Evolutionary conservation across 2,113 vertebrate species (phyloP).

Genomic region (Macrotis lagotis): DNA sequence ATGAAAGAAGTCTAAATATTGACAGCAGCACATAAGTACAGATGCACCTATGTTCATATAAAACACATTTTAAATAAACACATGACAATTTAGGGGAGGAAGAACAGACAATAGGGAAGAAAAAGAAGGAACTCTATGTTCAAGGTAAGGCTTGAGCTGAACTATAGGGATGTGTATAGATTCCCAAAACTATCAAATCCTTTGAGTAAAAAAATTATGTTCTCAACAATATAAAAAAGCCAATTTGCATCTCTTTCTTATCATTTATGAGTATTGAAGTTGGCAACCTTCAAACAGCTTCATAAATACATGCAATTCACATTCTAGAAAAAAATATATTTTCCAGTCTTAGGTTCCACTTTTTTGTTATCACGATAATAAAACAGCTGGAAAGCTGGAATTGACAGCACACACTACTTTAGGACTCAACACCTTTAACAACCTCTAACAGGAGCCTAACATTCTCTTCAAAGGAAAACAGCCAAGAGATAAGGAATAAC

Average conservation of each 20-base stretch:
- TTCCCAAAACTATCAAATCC: constrained; percentile 3
- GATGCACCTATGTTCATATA: background rate
- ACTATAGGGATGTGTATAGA: background rate
- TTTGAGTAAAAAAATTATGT: background rate
- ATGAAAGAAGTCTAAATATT: no score
- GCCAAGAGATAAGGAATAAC: constrained; percentile 21
- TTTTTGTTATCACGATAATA: constrained; percentile 38
- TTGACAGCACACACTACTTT: constrained; percentile 32
- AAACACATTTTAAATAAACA: background rate
- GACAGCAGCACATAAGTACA: no score
- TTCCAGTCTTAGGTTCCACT: constrained; percentile 29
- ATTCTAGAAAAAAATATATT: constrained; percentile 14
- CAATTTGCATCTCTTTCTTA: constrained; percentile 19
- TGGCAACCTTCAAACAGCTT: constrained; percentile 47
- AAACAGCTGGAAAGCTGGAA: constrained; percentile 19
- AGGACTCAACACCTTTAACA: constrained; percentile 12
- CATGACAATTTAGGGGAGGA: background rate
- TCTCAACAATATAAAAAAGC: background rate
- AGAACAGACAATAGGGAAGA: background rate
- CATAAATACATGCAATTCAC: constrained; percentile 40
- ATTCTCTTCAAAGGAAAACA: constrained; percentile 47
- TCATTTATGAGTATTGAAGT: background rate
- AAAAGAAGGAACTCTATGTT: background rate
- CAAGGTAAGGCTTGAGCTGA: background rate
- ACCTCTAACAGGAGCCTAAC: constrained; percentile 52